These are phyloP conservation scores for Sebastes matsubarae DNA, from an alignment of 2,797 vertebrate species.

Conservation along the genomic window DNA sequence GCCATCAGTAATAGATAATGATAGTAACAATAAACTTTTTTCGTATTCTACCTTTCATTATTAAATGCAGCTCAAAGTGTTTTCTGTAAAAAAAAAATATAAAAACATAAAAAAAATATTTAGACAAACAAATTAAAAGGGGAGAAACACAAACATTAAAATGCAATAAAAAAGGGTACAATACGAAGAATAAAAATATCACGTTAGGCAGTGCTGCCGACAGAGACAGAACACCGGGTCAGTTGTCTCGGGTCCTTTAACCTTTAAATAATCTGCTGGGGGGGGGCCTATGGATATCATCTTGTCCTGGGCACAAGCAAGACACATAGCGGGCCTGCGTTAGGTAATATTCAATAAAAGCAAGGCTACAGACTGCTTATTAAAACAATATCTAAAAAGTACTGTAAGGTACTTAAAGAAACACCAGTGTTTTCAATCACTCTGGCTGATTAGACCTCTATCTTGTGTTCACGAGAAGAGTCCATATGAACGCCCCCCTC, in stretches of 20 bases:
- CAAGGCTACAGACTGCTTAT: neutral
- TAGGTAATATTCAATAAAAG: neutral
- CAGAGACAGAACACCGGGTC: too few species aligned
- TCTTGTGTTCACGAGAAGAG: too few species aligned
- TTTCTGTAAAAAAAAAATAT: neutral
- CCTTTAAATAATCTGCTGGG: too few species aligned
- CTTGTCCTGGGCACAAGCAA: too few species aligned
- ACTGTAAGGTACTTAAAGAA: neutral
- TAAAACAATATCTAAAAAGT: neutral
- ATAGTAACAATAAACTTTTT: neutral
- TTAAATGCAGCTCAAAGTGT: neutral
- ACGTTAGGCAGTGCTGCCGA: neutral
- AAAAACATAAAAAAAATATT: neutral
- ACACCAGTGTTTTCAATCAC: neutral
- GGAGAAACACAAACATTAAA: neutral
- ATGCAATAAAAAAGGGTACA: neutral
- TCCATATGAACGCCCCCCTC: too few species aligned
- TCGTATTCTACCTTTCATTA: neutral
- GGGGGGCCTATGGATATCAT: too few species aligned
- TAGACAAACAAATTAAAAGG: neutral
- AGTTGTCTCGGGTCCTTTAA: too few species aligned
- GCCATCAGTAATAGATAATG: neutral
- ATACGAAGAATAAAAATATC: neutral
- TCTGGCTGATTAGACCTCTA: too few species aligned
- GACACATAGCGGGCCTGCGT: too few species aligned